Evolutionary conservation across 2,888 invertebrate species (phyloP).

Genomic region (Incurvaria masculella): DNA sequence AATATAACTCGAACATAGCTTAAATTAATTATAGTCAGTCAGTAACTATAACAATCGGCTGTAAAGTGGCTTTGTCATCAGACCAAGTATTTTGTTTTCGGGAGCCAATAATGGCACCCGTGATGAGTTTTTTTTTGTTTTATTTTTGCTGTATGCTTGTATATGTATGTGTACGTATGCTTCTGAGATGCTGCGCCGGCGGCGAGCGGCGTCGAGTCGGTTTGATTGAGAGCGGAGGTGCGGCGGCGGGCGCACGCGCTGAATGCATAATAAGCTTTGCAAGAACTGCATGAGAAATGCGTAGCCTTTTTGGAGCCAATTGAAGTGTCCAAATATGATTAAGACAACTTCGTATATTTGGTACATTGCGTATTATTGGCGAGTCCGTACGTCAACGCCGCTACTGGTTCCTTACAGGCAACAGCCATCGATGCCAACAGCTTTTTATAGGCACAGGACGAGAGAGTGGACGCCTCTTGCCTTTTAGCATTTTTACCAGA

Average conservation of each 20-base stretch:
- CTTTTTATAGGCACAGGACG: not conserved
- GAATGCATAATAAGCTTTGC: slow-evolving; percentile 38
- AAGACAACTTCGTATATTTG: slow-evolving; percentile 8
- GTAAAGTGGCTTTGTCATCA: too few species aligned
- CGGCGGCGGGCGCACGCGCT: slow-evolving; percentile 24
- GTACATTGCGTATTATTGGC: not conserved
- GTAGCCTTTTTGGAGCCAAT: slow-evolving; percentile 27
- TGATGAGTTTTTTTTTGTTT: too few species aligned
- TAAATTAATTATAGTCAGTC: too few species aligned
- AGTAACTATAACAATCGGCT: too few species aligned
- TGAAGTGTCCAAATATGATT: slow-evolving; percentile 36
- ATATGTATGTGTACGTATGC: too few species aligned
- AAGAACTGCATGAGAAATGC: slow-evolving; percentile 24
- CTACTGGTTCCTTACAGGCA: slow-evolving; percentile 4
- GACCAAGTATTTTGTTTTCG: too few species aligned
- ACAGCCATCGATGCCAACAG: slow-evolving; percentile 5
- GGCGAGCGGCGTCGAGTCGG: not conserved
- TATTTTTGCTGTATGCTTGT: too few species aligned
- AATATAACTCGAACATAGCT: too few species aligned
- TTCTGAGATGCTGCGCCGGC: too few species aligned
- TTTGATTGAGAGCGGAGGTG: slow-evolving; percentile 10
- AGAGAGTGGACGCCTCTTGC: too few species aligned
- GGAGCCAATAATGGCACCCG: too few species aligned
- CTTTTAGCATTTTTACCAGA: too few species aligned
- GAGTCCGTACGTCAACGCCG: not conserved